phyloP scores from a whole-genome alignment of 2,888 invertebrate species.

The Scaeva pyrastri region DNA sequence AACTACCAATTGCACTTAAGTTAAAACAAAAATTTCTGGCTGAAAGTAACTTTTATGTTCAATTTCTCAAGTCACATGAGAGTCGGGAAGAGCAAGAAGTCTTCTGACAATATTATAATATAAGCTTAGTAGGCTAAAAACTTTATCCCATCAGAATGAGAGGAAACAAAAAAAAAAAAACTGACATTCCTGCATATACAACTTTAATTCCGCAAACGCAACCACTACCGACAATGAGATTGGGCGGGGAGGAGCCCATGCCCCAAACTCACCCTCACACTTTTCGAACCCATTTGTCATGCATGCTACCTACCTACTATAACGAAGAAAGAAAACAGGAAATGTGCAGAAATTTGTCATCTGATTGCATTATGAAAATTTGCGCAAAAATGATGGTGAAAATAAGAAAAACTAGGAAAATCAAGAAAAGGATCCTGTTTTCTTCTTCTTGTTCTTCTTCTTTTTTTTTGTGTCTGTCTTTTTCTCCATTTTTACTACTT shows the following conservation, averaged over 20 bases:
- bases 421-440: conserved; percentile 19
- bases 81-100: background rate
- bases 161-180: conserved; percentile 9
- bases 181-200: conserved; percentile 39
- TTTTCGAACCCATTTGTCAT: conserved; percentile 36
- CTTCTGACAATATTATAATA: conserved; percentile 18
- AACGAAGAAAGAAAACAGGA: conserved; percentile 42
- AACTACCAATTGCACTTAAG: conserved; percentile 68
- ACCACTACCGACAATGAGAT: conserved; percentile 61
- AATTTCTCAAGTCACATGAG: conserved; percentile 24
- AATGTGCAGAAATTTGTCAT: conserved; percentile 76
- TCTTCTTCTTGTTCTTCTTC: background rate
- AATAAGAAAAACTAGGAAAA: conserved; percentile 38
- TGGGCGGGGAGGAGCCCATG: conserved; percentile 11
- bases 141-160: conserved; percentile 15
- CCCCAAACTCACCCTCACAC: background rate
- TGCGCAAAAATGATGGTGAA: conserved; percentile 64
- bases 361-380: conserved; percentile 76
- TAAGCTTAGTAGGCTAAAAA: conserved; percentile 63
- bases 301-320: conserved; percentile 40
- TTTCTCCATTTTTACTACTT: background rate
- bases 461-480: background rate
- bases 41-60: conserved; percentile 34
- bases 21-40: conserved; percentile 23
- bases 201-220: conserved; percentile 61